phyloP scores from a whole-genome alignment of 2,113 vertebrate genomes.

The Castor canadensis region DNA sequence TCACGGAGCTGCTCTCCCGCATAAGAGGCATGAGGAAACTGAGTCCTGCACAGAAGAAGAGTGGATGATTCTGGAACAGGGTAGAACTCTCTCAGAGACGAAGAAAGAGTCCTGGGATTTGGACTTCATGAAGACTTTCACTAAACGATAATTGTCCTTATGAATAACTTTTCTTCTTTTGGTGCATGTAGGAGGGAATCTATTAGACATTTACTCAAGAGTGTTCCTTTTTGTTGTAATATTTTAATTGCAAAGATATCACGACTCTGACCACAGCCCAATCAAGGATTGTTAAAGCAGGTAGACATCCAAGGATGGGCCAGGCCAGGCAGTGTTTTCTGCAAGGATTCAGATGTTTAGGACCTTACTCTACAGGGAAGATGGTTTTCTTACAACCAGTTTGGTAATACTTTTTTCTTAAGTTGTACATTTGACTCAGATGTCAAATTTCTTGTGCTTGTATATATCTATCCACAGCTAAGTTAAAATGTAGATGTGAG shows the following conservation, averaged over 20 bases:
- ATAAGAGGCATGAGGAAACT: constrained; percentile 99
- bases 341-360: constrained; percentile 69
- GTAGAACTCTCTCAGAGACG: constrained; percentile 70
- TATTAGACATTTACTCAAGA: constrained; percentile 81
- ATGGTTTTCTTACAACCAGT: constrained; percentile 70
- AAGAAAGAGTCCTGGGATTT: constrained; percentile 77
- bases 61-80: constrained; percentile 86
- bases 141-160: constrained; percentile 80
- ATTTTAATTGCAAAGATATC: too few species aligned
- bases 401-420: constrained; percentile 77
- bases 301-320: too few species aligned
- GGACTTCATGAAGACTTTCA: constrained; percentile 82
- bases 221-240: constrained; percentile 74
- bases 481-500: too few species aligned
- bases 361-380: constrained; percentile 75
- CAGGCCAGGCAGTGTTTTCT: too few species aligned
- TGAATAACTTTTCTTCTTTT: constrained; percentile 71
- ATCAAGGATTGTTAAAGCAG: too few species aligned
- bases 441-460: too few species aligned
- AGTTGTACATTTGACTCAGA: constrained; percentile 82
- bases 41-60: constrained; percentile 95
- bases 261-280: too few species aligned
- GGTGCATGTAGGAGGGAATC: neutral
- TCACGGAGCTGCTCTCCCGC: constrained; percentile 94
- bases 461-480: too few species aligned